Evolutionary conservation across 2,888 invertebrate species (phyloP).

Genomic region (Meandrusa payeni): DNA sequence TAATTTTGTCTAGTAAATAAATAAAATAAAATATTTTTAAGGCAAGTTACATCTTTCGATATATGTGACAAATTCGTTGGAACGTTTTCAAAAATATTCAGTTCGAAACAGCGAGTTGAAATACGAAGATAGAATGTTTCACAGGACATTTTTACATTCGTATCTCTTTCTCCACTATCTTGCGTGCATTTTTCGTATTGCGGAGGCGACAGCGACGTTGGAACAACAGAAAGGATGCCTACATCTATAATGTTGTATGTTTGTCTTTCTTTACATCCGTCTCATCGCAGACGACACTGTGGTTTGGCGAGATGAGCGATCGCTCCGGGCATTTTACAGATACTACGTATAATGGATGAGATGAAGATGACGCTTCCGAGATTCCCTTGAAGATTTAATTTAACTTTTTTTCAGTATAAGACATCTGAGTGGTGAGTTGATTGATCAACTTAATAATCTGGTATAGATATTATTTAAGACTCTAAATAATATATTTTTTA

Average conservation of each 20-base stretch:
- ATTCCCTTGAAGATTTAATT: slow-evolving; percentile 5
- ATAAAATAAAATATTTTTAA: neutral
- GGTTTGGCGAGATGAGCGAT: slow-evolving; percentile 18
- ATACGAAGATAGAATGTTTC: neutral
- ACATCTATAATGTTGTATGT: slow-evolving; percentile 10
- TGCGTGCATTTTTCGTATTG: slow-evolving; percentile 1
- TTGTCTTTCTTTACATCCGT: slow-evolving; percentile 6
- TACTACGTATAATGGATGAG: slow-evolving; percentile 12
- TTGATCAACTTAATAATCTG: too few relatives aligned
- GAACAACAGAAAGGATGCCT: slow-evolving; percentile 5
- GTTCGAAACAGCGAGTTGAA: neutral
- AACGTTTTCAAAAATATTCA: neutral
- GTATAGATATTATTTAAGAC: too few relatives aligned
- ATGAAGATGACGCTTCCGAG: slow-evolving; percentile 6
- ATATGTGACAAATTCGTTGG: too few relatives aligned
- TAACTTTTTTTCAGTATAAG: neutral
- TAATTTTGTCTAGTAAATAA: too few relatives aligned
- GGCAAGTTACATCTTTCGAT: neutral
- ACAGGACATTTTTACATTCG: slow-evolving; percentile 2
- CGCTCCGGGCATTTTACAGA: slow-evolving; percentile 6
- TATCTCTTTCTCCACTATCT: slow-evolving; percentile 2
- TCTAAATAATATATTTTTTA: too few relatives aligned
- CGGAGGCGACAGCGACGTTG: neutral
- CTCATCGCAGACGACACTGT: slow-evolving; percentile 11
- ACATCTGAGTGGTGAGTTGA: too few relatives aligned